These are phyloP conservation scores for Hydrozoanthus tunicans DNA, from an alignment of 64 coral and sea anemone species.

Conservation along the genomic window DNA sequence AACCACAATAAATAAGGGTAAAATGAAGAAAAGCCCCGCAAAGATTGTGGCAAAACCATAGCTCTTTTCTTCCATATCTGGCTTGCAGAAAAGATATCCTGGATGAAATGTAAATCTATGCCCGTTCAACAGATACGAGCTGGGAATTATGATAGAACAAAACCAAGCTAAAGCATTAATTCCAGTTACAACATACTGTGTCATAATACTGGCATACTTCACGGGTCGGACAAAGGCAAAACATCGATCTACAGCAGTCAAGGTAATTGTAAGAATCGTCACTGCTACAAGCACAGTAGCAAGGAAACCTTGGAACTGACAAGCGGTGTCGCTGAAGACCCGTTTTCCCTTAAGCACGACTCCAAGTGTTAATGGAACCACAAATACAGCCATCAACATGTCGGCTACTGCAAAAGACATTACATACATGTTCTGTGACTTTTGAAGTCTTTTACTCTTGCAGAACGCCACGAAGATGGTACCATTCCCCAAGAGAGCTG, in stretches of 20 bases:
- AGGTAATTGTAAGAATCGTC: constrained; percentile 45
- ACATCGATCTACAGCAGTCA: constrained; percentile 60
- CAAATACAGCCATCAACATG: constrained; percentile 10
- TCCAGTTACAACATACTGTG: constrained; percentile 28
- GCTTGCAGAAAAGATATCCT: constrained; percentile 59
- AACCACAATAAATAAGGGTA: constrained; percentile 46
- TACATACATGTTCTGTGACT: constrained; percentile 43
- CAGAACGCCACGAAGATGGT: constrained; percentile 24
- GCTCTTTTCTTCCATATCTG: constrained; percentile 28
- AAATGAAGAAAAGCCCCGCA: constrained; percentile 25
- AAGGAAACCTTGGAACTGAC: constrained; percentile 63
- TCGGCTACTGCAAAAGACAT: constrained; percentile 38
- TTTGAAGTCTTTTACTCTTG: constrained; percentile 21
- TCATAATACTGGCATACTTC: constrained; percentile 35
- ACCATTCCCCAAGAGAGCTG: constrained; percentile 27
- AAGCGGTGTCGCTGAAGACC: constrained; percentile 28
- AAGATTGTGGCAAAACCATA: constrained; percentile 1
- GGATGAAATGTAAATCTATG: constrained; percentile 67
- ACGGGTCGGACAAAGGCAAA: constrained; percentile 55
- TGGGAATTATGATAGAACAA: constrained; percentile 50
- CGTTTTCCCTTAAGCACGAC: constrained; percentile 36
- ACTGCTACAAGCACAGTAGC: constrained; percentile 28
- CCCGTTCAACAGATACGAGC: constrained; percentile 53
- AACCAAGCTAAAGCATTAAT: constrained; percentile 47
- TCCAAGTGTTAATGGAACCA: constrained; percentile 25